Conservation (phyloP, 2,797 vertebrate genomes). For the Enteromius unitaeniatus region DNA sequence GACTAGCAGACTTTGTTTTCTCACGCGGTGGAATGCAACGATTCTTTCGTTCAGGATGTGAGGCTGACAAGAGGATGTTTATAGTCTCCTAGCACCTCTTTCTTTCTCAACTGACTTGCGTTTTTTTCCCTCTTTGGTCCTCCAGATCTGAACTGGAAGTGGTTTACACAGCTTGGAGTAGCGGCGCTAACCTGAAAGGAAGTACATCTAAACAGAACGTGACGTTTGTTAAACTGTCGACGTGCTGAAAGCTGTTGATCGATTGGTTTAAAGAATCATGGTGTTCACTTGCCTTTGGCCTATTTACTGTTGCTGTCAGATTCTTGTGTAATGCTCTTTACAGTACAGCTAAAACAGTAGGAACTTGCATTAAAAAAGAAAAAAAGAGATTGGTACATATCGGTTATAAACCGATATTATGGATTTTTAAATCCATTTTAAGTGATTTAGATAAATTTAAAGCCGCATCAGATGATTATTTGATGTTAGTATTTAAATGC, state of each 20-base stretch:
- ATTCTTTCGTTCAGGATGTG: constrained; percentile 49
- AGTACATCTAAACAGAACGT: constrained; percentile 51
- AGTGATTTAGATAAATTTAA: not conserved
- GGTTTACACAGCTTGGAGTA: constrained; percentile 53
- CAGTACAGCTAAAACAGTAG: not conserved
- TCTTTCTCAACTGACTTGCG: not conserved
- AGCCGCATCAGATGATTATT: not conserved
- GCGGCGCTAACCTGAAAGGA: constrained; percentile 48
- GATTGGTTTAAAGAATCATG: not conserved
- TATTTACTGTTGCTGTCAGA: not conserved
- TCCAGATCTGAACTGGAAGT: constrained; percentile 12
- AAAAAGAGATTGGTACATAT: not conserved
- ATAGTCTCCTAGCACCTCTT: constrained; percentile 31
- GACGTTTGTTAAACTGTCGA: constrained; percentile 54
- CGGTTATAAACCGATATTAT: not conserved
- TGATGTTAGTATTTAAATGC: not conserved
- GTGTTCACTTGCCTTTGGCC: not conserved
- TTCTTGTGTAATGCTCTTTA: not conserved
- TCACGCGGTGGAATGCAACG: constrained; percentile 40
- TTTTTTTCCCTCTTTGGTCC: not conserved
- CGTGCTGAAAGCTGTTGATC: constrained; percentile 38
- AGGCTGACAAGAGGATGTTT: constrained; percentile 54
- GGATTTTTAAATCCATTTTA: not conserved
- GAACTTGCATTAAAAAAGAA: not conserved
- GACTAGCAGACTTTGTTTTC: constrained; percentile 45